Conservation (phyloP, 1,140 invertebrate genomes). For the Pachypsylla venusta region DNA sequence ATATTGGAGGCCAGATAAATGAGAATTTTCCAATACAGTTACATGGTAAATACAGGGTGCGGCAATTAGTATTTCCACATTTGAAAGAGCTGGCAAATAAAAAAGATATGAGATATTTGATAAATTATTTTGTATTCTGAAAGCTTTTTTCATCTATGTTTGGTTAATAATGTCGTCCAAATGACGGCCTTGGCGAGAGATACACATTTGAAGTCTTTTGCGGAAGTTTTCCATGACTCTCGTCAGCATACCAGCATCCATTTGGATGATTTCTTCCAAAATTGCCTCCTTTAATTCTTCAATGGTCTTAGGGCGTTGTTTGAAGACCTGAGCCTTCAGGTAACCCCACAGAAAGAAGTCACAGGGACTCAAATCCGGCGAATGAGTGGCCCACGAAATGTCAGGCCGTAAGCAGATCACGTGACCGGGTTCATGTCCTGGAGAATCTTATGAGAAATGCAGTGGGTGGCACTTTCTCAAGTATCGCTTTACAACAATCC, state of each 20-base stretch:
- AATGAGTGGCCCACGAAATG: conserved; percentile 20
- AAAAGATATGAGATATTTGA: background rate
- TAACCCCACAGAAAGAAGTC: conserved; percentile 25
- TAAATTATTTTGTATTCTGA: background rate
- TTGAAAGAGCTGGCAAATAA: background rate
- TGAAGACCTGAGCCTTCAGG: conserved; percentile 22
- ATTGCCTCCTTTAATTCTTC: conserved; percentile 16
- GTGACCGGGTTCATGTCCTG: conserved; percentile 7
- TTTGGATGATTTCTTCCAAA: conserved; percentile 4
- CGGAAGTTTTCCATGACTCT: conserved; percentile 11
- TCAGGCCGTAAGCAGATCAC: conserved; percentile 16
- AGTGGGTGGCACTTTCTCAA: background rate
- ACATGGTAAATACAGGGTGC: no score
- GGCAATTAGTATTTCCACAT: background rate
- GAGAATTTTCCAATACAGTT: no score
- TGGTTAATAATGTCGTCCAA: conserved; percentile 1
- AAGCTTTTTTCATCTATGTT: background rate
- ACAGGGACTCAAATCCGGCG: conserved; percentile 21
- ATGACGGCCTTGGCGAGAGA: background rate
- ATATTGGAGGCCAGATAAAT: no score
- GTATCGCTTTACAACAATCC: background rate
- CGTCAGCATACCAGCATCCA: conserved; percentile 11
- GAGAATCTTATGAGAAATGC: background rate
- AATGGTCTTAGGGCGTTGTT: conserved; percentile 14
- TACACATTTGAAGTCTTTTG: background rate